phyloP scores from a whole-genome alignment of 1,140 invertebrate species.

The Pomacea maculata region DNA sequence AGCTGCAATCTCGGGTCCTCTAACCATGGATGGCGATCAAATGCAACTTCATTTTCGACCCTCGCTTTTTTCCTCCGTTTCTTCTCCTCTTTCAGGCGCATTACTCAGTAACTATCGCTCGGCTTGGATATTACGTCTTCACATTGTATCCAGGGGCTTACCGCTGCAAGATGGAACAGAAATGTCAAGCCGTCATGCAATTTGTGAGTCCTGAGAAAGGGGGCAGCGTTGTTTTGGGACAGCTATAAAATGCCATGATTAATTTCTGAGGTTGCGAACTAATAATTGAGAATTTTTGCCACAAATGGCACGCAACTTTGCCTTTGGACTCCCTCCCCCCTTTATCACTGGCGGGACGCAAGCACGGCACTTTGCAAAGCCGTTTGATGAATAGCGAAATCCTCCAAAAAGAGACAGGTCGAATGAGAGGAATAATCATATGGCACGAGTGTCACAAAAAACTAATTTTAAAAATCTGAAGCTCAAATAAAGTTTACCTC shows the following conservation, averaged over 20 bases:
- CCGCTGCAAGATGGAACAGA: slow-evolving; percentile 3
- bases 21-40: slow-evolving; percentile 6
- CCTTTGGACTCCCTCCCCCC: neutral
- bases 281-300: slow-evolving; percentile 5
- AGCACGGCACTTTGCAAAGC: neutral
- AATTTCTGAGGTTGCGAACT: slow-evolving; percentile 11
- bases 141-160: no score
- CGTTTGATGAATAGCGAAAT: slow-evolving; percentile 1
- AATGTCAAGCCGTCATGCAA: slow-evolving; percentile 3
- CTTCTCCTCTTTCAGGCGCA: neutral
- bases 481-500: neutral
- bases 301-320: neutral
- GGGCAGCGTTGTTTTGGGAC: neutral
- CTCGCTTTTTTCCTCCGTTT: neutral
- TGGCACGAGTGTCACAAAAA: neutral
- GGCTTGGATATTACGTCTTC: no score
- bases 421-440: neutral
- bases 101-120: no score
- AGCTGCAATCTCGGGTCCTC: slow-evolving; percentile 1
- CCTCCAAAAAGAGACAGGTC: neutral
- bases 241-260: slow-evolving; percentile 5
- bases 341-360: neutral
- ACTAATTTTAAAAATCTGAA: neutral
- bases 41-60: slow-evolving; percentile 8
- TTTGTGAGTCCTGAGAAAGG: neutral